Conservation (phyloP, 2,113 vertebrate genomes). For the Zonotrichia leucophrys region DNA sequence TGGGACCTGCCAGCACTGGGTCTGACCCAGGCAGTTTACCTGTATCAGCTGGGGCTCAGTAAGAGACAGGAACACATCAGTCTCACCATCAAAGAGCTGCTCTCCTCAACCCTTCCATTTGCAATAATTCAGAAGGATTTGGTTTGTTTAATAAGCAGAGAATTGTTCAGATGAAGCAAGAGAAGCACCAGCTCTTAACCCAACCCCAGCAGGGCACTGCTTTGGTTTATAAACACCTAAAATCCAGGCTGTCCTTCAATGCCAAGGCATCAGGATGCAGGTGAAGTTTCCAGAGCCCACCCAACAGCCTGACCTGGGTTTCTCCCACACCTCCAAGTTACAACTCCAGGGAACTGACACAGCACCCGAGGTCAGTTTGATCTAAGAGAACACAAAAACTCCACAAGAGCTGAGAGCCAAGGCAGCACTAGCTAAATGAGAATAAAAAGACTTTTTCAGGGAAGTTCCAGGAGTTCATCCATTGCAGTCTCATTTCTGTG, state of each 20-base stretch:
- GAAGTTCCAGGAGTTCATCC: background rate
- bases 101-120: background rate
- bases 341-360: background rate
- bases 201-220: background rate
- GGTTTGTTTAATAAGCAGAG: background rate
- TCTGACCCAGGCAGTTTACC: background rate
- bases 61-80: background rate
- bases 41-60: background rate
- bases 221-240: background rate
- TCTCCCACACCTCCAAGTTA: background rate
- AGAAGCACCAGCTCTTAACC: background rate
- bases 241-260: background rate
- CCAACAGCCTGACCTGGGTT: background rate
- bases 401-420: background rate
- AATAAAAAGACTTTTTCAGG: background rate
- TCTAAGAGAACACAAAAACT: background rate
- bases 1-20: background rate
- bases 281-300: background rate
- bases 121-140: background rate
- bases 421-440: background rate
- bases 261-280: background rate
- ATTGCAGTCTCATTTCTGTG: background rate
- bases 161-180: background rate
- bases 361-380: background rate
- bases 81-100: background rate